Conservation (phyloP, 1,140 invertebrate genomes). For the Heliconius hermathena region DNA sequence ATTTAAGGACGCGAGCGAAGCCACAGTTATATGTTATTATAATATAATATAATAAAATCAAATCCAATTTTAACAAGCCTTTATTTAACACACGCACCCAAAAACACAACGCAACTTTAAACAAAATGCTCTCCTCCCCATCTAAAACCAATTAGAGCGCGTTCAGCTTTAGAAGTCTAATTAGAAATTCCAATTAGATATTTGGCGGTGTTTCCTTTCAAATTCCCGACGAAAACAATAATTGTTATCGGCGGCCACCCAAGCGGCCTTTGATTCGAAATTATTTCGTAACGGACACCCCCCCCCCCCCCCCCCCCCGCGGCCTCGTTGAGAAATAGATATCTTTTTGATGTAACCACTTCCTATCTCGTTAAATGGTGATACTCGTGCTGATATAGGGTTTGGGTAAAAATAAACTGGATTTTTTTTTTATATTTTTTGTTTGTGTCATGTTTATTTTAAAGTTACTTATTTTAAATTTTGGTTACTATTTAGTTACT, state of each 20-base stretch:
- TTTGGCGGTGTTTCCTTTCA: slow-evolving; percentile 63
- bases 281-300: slow-evolving; percentile 55
- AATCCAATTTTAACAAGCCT: slow-evolving; percentile 1
- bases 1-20: background rate
- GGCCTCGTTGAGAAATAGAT: slow-evolving; percentile 46
- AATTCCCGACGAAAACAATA: slow-evolving; percentile 71
- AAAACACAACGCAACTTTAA: slow-evolving; percentile 19
- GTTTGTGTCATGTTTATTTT: background rate
- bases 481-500: too few species aligned
- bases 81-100: slow-evolving; percentile 8
- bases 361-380: slow-evolving; percentile 58
- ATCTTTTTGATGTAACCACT: slow-evolving; percentile 77
- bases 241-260: slow-evolving; percentile 74
- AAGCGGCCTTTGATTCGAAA: slow-evolving; percentile 68
- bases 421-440: background rate
- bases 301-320: slow-evolving; percentile 10
- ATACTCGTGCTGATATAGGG: slow-evolving; percentile 34
- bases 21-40: background rate
- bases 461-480: too few species aligned
- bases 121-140: slow-evolving; percentile 38
- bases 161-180: slow-evolving; percentile 62
- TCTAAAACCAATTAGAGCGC: slow-evolving; percentile 66
- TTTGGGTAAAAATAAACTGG: background rate
- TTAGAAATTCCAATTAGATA: slow-evolving; percentile 81
- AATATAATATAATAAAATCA: background rate